Conservation (phyloP, 2,113 vertebrate genomes). For the Mola mola region DNA sequence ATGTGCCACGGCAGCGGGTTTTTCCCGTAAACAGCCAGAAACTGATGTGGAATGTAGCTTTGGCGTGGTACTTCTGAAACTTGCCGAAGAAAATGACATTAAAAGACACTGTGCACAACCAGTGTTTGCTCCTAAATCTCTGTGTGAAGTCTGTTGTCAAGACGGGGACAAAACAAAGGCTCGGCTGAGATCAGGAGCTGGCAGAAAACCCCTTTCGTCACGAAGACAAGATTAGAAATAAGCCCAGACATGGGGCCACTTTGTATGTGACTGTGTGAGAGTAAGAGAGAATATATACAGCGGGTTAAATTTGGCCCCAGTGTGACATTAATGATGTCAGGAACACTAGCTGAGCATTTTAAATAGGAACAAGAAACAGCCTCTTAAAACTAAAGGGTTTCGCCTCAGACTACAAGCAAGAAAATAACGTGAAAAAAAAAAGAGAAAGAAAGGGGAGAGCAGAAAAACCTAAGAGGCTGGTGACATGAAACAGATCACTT, state of each 20-base stretch:
- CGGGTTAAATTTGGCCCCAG: conserved; percentile 78
- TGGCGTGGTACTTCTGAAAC: conserved; percentile 34
- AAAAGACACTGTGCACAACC: conserved; percentile 24
- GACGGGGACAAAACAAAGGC: conserved; percentile 25
- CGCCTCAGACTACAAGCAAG: too few species aligned
- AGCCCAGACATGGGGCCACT: conserved; percentile 80
- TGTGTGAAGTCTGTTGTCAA: conserved; percentile 21
- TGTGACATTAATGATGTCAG: conserved; percentile 80
- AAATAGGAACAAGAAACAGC: conserved; percentile 85
- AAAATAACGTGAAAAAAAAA: conserved; percentile 64
- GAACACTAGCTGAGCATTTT: conserved; percentile 65
- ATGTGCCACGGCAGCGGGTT: conserved; percentile 20
- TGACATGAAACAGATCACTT: conserved; percentile 89
- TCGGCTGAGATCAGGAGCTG: conserved; percentile 53
- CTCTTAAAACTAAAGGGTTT: conserved; percentile 67
- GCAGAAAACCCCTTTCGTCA: conserved; percentile 56
- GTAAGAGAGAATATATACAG: background rate
- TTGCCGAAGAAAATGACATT: conserved; percentile 35
- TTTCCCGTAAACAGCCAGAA: conserved; percentile 44
- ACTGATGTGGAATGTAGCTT: conserved; percentile 16
- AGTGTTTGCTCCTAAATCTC: conserved; percentile 20
- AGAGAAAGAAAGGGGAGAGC: conserved; percentile 50
- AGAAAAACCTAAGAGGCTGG: conserved; percentile 80
- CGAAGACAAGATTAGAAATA: conserved; percentile 72
- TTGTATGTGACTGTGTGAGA: conserved; percentile 2